Evolutionary conservation across 2,113 vertebrate genomes (phyloP).

Genomic region (Crypturellus undulatus): DNA sequence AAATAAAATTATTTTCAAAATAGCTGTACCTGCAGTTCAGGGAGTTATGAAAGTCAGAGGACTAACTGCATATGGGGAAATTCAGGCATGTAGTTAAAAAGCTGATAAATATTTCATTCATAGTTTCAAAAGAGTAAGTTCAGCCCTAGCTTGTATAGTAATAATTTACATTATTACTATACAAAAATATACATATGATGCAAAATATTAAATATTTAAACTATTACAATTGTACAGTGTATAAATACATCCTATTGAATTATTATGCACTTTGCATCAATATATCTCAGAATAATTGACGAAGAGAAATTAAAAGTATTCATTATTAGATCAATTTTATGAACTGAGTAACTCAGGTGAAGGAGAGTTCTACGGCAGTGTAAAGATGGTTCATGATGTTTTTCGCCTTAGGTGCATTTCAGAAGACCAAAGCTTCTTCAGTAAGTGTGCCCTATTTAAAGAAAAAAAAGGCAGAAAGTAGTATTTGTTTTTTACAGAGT

Average conservation of each 20-base stretch:
- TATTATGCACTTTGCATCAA: neutral
- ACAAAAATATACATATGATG: neutral
- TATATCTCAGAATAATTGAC: neutral
- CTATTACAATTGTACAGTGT: neutral
- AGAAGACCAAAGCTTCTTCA: neutral
- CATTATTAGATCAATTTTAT: neutral
- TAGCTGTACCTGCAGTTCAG: neutral
- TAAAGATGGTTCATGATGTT: neutral
- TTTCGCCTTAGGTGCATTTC: neutral
- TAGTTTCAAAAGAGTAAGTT: neutral
- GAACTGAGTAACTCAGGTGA: neutral
- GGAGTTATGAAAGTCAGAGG: neutral
- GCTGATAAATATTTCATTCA: neutral
- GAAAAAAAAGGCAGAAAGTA: neutral
- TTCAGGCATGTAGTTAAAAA: neutral
- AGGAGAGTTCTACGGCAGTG: neutral
- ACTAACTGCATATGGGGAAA: neutral
- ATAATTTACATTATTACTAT: neutral
- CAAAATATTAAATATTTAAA: neutral
- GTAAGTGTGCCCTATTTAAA: neutral
- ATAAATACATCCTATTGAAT: neutral
- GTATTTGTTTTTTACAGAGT: slow-evolving; percentile 12
- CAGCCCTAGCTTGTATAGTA: too few relatives aligned
- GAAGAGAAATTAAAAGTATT: neutral
- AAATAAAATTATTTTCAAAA: neutral